Percentiles rank a stretch among this genome's conserved stretches.
These are phyloP conservation scores for Xylota segnis DNA, from an alignment of 2,888 invertebrate species.

Conservation along the genomic window DNA sequence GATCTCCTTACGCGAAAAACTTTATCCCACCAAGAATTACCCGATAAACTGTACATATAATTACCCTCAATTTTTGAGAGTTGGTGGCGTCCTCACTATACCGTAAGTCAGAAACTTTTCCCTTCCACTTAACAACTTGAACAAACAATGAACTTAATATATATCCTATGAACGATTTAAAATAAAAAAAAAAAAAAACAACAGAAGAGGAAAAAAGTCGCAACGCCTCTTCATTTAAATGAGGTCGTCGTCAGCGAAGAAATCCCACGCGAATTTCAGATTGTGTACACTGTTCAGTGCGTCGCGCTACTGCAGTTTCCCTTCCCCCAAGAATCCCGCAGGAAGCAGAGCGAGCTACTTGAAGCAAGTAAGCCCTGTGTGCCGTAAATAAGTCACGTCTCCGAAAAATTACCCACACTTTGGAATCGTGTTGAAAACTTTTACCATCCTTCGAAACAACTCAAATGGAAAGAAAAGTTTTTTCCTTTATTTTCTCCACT, in stretches of 20 bases:
- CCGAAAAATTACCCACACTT: slow-evolving; percentile 74
- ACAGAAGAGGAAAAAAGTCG: slow-evolving; percentile 26
- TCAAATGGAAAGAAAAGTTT: slow-evolving; percentile 61
- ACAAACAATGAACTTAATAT: slow-evolving; percentile 72
- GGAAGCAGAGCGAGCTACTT: slow-evolving; percentile 50
- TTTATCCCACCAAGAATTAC: slow-evolving; percentile 31
- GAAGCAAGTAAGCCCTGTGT: slow-evolving; percentile 52
- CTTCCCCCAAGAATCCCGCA: neutral
- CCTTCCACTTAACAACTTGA: slow-evolving; percentile 56
- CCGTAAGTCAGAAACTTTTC: slow-evolving; percentile 55
- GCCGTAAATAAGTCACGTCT: slow-evolving; percentile 75
- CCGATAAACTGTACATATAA: slow-evolving; percentile 59
- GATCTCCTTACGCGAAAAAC: neutral
- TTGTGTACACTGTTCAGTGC: slow-evolving; percentile 40
- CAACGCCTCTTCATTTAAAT: slow-evolving; percentile 59
- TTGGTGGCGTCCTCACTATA: neutral
- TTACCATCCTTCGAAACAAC: slow-evolving; percentile 60
- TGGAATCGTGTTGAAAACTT: slow-evolving; percentile 56
- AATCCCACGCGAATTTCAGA: slow-evolving; percentile 40
- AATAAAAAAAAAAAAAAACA: slow-evolving; percentile 2
- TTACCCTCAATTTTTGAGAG: slow-evolving; percentile 50
- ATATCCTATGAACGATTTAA: slow-evolving; percentile 40
- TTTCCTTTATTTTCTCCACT: neutral
- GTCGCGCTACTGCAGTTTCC: slow-evolving; percentile 39
- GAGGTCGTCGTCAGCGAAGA: slow-evolving; percentile 48